Base-by-base conservation (phyloP, 2,797 vertebrate genomes). In the Paedocypris micromegethes region DNA sequence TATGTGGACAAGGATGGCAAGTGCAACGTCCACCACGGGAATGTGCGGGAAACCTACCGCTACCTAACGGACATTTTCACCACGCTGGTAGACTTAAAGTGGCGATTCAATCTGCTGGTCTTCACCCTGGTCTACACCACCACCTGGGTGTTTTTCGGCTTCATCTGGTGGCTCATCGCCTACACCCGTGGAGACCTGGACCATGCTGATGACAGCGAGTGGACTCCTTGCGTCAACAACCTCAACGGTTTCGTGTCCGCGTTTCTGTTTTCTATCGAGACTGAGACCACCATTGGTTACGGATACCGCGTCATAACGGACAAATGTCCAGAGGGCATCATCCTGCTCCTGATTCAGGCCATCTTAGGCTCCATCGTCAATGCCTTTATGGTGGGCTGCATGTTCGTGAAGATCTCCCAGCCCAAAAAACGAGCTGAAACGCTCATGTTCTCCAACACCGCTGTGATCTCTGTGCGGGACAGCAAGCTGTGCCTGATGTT, bases 311-410 rank as follows among this genome's bases (percentile, higher is more conserved):
- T 83, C 64, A 82, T 84, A 68, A 83, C 83, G 0, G 83, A 84
- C 64, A 79, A 82, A 59, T 84, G 83, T 42, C 83, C 82, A 0
- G 83, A 83, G 37, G 83, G 81, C 2, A 80, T 84, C 61, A 6
- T 77, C 5, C 64, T 82, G 50, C 76, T 84, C 5, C 64, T 84
- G 62, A 76, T 84, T 53, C 83, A 84, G 77, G 79, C 80, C 73
- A 83, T 84, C 67, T 65, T 83, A 52, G 82, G 83, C 6, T 79
- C 82, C 79, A 83, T 83, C 2, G 82, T 83, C 64, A 83, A 83
- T 23, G 82, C 81, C 62, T 82, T 83, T 37, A 83, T 83, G 82
- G 81, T 83, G 73, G 82, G 82, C 72, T 83, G 81, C 64, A 83
- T 81, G 79, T 83, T 83, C 4, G 82, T 81, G 6, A 84, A 84